Evolutionary conservation across 2,888 invertebrate genomes (phyloP).

Genomic region (Uloborus plumipes): DNA sequence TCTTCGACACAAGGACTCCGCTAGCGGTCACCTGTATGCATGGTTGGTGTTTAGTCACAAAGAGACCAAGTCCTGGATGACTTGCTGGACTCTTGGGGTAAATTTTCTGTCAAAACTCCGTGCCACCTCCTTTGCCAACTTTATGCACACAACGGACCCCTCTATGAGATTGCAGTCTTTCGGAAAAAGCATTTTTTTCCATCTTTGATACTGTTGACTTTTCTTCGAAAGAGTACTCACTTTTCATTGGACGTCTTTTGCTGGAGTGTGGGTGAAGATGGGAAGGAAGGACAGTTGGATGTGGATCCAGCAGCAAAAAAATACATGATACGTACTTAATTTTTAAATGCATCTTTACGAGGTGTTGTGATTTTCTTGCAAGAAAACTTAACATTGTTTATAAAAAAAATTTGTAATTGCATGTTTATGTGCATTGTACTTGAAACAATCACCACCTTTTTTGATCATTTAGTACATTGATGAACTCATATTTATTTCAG

Average conservation of each 20-base stretch:
- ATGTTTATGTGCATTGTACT: conserved; percentile 10
- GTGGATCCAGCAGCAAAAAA: too few relatives aligned
- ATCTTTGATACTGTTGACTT: conserved; percentile 24
- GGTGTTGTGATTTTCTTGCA: not conserved
- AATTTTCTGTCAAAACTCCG: conserved; percentile 38
- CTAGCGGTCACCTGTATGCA: conserved; percentile 35
- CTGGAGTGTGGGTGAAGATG: too few relatives aligned
- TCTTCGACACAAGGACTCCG: conserved; percentile 22
- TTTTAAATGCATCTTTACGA: not conserved
- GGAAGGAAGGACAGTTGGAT: too few relatives aligned
- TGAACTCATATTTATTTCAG: not conserved
- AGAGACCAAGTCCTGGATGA: conserved; percentile 2
- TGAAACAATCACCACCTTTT: conserved; percentile 19
- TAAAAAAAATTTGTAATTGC: not conserved
- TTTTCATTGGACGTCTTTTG: too few relatives aligned
- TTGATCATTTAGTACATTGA: conserved; percentile 21
- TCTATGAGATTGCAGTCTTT: conserved; percentile 28
- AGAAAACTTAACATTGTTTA: not conserved
- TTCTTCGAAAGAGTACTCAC: not conserved
- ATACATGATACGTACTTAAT: conserved; percentile 8
- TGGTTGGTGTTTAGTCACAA: conserved; percentile 39
- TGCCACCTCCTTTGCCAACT: conserved; percentile 54
- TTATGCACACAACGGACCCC: conserved; percentile 52
- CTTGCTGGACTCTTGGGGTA: conserved; percentile 1
- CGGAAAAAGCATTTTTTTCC: conserved; percentile 23